Base-by-base conservation (phyloP, 1,140 invertebrate genomes). In the Zelostemma sp. region DNA sequence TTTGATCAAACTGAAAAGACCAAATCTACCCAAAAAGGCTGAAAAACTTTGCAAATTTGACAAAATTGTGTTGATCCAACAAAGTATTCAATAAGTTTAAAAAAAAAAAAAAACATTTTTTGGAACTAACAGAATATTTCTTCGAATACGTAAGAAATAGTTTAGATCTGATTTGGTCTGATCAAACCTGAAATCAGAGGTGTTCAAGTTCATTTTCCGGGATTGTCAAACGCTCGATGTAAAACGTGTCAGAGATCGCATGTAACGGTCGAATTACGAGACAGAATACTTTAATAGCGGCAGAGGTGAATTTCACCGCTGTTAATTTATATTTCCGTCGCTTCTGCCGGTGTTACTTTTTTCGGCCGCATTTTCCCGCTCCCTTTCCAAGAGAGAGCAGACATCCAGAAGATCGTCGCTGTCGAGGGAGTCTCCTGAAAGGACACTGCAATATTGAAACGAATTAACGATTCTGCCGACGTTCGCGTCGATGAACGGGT, bases 381-480 rank as follows among this genome's bases (percentile, higher is more conserved):
- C 21, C 25, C 21, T 31, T 31, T 48, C 46, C 2, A 28, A 11
- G 16, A 21, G 16, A 21, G 51, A 11, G 4, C 14, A 15, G 33
- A n/a, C 49, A 28, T 35, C 18, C 50, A 45, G 58, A 67, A 64
- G 63, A 72, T 38, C 35, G 45, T 43, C 49, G 17, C 50, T 53
- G 49, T 51, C 48, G 48, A 35, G 19, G 55, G 53, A 46, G 38
- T 49, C 15, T 31, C 16, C 54, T 46, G 59, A 68, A 73, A 73
- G 58, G 71, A 62, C 63, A 28, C 62, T 70, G 68, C 57, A 70
- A 71, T 70, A 68, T 71, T 74, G 64, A 74, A 71, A 66, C 45
- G 64, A 71, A 74, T 74, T 74, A 74, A 71, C 62, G 61, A 74
- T 70, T 74, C 72, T 56, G 62, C 43, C 50, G 61, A 59, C 65